A percentile compares a stretch with the other conserved stretches of the same genome.
Conservation (phyloP, 2,888 invertebrate genomes). For the Nyleta sp. region DNA sequence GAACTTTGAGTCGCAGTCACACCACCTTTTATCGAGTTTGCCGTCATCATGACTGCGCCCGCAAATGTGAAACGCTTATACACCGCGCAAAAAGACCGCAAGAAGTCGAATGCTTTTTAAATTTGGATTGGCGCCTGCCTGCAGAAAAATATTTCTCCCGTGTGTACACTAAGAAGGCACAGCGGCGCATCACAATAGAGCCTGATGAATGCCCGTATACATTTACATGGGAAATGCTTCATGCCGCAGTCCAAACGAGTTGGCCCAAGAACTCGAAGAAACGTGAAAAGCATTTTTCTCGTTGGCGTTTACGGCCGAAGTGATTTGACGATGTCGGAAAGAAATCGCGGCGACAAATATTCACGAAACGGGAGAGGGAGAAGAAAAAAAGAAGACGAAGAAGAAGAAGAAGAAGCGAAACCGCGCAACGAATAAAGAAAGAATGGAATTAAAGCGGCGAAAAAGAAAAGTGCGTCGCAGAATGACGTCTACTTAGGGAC, state of each 20-base stretch:
- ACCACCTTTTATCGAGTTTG: slow-evolving; percentile 61
- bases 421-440: slow-evolving; percentile 14
- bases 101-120: slow-evolving; percentile 65
- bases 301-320: slow-evolving; percentile 66
- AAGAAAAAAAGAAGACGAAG: slow-evolving; percentile 13
- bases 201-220: slow-evolving; percentile 80
- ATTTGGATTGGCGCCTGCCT: slow-evolving; percentile 64
- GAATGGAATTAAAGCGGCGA: slow-evolving; percentile 5
- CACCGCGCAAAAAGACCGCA: slow-evolving; percentile 54
- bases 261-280: slow-evolving; percentile 70
- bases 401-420: no score
- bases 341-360: slow-evolving; percentile 60
- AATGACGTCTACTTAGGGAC: slow-evolving; percentile 27
- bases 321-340: slow-evolving; percentile 64
- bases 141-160: slow-evolving; percentile 69
- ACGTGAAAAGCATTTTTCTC: slow-evolving; percentile 70
- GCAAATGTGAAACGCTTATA: slow-evolving; percentile 60
- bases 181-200: slow-evolving; percentile 76
- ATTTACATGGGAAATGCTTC: slow-evolving; percentile 80
- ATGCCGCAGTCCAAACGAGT: slow-evolving; percentile 68
- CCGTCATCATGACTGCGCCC: slow-evolving; percentile 52
- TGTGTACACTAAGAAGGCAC: slow-evolving; percentile 67
- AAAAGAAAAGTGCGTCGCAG: not conserved
- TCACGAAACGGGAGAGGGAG: slow-evolving; percentile 31
- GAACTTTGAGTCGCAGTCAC: slow-evolving; percentile 47